Conservation (phyloP, 2,113 vertebrate species). For the Pelvicachromis taeniatus region DNA sequence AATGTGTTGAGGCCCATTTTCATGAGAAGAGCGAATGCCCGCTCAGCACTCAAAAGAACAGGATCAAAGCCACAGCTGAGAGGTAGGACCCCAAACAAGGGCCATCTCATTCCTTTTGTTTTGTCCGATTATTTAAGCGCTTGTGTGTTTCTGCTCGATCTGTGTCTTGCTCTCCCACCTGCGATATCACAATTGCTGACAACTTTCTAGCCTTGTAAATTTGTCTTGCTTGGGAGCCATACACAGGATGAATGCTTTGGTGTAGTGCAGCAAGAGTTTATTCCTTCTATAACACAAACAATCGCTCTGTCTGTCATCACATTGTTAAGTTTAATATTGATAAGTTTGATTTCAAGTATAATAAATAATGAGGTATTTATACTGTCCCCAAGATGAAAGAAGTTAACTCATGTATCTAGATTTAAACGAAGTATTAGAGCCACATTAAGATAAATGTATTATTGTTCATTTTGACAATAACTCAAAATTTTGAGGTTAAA, state of each 20-base stretch:
- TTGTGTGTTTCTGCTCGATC: background rate
- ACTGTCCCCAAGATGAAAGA: background rate
- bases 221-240: background rate
- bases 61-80: slow-evolving; percentile 81
- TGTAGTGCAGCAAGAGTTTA: background rate
- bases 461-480: background rate
- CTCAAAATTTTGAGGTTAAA: background rate
- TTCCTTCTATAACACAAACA: background rate
- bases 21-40: slow-evolving; percentile 79
- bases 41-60: slow-evolving; percentile 76
- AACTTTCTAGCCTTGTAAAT: background rate
- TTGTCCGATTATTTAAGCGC: background rate
- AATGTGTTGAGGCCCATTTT: slow-evolving; percentile 86
- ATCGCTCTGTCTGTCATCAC: background rate
- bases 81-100: slow-evolving; percentile 69
- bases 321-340: background rate
- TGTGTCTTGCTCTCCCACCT: background rate
- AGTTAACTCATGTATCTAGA: background rate
- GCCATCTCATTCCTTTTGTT: background rate
- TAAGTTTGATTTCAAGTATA: background rate
- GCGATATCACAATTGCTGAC: background rate
- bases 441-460: fast-evolving
- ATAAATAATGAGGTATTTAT: background rate
- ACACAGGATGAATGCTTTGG: background rate
- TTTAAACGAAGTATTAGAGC: background rate